Conservation (phyloP, 2,113 vertebrate genomes). For the Glaucomys volans region DNA sequence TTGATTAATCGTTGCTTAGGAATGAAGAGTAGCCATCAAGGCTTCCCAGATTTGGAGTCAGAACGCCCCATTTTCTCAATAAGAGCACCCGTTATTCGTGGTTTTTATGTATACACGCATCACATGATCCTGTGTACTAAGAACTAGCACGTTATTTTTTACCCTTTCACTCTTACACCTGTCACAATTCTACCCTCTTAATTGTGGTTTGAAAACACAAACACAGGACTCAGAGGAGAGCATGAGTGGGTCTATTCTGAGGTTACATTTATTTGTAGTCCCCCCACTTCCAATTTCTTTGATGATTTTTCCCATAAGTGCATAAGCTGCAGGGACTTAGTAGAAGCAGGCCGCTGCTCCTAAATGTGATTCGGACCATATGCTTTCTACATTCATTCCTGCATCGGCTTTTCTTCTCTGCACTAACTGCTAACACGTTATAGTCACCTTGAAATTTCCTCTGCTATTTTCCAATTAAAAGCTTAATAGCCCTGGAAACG, state of each 20-base stretch:
- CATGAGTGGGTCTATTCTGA: not conserved
- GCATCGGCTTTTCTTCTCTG: conserved; percentile 82
- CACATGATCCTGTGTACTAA: not conserved
- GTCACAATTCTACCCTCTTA: conserved; percentile 32
- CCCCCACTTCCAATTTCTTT: conserved; percentile 29
- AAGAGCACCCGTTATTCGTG: not conserved
- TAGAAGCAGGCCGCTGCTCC: conserved; percentile 69
- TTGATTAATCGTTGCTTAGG: not conserved
- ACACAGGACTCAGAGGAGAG: conserved; percentile 35
- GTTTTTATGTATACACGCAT: not conserved
- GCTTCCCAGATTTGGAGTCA: not conserved
- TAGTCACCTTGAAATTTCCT: conserved; percentile 98
- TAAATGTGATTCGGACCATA: conserved; percentile 85
- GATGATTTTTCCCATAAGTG: conserved; percentile 73
- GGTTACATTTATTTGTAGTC: conserved; percentile 66
- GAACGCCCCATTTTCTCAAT: not conserved
- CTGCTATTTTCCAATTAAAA: conserved; percentile 99
- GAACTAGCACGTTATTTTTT: not conserved
- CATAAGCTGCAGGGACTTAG: conserved; percentile 23
- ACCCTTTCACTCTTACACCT: conserved; percentile 22
- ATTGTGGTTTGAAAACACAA: conserved; percentile 51
- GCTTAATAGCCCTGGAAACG: conserved; percentile 99
- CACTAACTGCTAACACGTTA: conserved; percentile 90
- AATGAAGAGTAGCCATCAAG: not conserved
- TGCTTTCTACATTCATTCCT: conserved; percentile 84